Percentiles rank a stretch among this genome's conserved stretches.
phyloP scores from a whole-genome alignment of 2,797 vertebrate genomes.

The Diplodus puntazzo region DNA sequence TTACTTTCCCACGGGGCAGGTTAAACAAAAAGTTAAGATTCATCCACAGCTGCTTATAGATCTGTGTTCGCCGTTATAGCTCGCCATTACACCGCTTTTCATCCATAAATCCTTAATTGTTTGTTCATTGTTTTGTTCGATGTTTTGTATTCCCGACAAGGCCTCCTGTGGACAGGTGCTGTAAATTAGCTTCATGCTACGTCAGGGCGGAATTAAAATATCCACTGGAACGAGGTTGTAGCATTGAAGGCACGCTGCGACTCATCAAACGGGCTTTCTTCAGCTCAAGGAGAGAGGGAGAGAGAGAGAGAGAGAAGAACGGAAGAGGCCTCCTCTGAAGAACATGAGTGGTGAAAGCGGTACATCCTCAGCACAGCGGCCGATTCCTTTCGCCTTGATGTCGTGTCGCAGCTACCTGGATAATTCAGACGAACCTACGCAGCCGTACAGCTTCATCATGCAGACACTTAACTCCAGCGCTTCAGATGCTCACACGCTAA shows the following conservation, averaged over 20 bases:
- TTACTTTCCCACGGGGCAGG: slow-evolving; percentile 13
- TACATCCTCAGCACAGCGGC: slow-evolving; percentile 18
- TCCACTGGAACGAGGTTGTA: slow-evolving; percentile 42
- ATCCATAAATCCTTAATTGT: slow-evolving; percentile 63
- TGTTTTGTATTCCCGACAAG: slow-evolving; percentile 11
- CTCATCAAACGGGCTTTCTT: slow-evolving; percentile 42
- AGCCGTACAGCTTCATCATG: slow-evolving; percentile 13
- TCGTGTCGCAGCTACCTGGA: slow-evolving; percentile 9
- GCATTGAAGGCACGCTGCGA: slow-evolving; percentile 29
- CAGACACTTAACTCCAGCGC: slow-evolving; percentile 28
- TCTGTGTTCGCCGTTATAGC: slow-evolving; percentile 54
- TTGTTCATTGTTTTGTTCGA: slow-evolving; percentile 52
- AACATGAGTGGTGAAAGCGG: slow-evolving; percentile 19
- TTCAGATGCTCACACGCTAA: slow-evolving; percentile 16
- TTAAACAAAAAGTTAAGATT: slow-evolving; percentile 47
- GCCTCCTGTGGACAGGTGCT: slow-evolving; percentile 56
- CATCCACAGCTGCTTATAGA: slow-evolving; percentile 61
- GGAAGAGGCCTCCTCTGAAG: slow-evolving; percentile 17
- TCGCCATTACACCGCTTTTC: slow-evolving; percentile 34
- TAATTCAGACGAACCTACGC: slow-evolving; percentile 28
- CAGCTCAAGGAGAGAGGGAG: slow-evolving; percentile 17
- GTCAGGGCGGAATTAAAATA: slow-evolving; percentile 52
- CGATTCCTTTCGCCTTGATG: slow-evolving; percentile 28
- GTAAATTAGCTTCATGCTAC: slow-evolving; percentile 56
- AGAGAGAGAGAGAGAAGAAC: slow-evolving; percentile 16